Evolutionary conservation across 2,888 invertebrate species (phyloP).

Genomic region (Lasius fuliginosus): DNA sequence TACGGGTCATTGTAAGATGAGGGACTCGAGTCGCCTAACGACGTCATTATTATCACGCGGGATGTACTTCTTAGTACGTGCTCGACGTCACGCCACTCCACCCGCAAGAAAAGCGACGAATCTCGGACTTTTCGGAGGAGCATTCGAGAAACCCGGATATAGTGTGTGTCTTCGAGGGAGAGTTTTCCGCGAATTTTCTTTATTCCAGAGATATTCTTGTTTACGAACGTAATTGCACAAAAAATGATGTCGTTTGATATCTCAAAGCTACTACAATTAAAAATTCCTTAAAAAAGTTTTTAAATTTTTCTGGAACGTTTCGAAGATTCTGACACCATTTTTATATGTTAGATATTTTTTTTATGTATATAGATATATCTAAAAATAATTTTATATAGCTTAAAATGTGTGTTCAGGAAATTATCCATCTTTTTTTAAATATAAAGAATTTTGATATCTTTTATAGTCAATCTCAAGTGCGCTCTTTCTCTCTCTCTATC

Average conservation of each 20-base stretch:
- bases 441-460: neutral
- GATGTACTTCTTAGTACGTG: conserved; percentile 65
- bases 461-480: neutral
- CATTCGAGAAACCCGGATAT: neutral
- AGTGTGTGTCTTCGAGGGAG: neutral
- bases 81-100: conserved; percentile 68
- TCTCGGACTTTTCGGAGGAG: conserved; percentile 7
- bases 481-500: neutral
- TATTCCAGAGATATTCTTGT: neutral
- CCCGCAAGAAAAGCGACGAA: conserved; percentile 61
- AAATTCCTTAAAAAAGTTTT: neutral
- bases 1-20: conserved; percentile 45
- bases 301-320: neutral
- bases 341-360: neutral
- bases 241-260: neutral
- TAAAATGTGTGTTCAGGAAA: neutral
- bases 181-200: neutral
- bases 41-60: conserved; percentile 75
- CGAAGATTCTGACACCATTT: neutral
- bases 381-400: neutral
- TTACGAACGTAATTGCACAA: conserved; percentile 1
- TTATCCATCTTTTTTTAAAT: neutral
- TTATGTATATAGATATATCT: neutral
- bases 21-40: conserved; percentile 69
- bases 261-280: neutral